Evolutionary conservation across 2,113 vertebrate species (phyloP), one percentile per base, ranked within the genome.

Genomic region (Caretta caretta): DNA sequence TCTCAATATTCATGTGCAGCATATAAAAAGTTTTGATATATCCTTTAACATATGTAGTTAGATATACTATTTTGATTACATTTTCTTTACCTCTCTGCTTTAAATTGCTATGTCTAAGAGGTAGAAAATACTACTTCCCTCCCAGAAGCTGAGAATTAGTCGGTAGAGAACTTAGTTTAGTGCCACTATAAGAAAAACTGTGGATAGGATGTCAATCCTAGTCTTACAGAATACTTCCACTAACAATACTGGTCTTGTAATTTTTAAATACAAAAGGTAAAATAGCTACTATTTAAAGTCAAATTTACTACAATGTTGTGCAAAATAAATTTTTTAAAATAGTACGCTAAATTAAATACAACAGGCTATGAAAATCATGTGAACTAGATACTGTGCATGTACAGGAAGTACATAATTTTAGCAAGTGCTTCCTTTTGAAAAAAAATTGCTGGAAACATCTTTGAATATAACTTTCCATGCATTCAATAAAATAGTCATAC

Each of bases 341-440:
- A 12, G 31, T 35, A 65, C 62, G 17, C 62, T 35, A 65, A 65
- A 65, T 65, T 29, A 62, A 31, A 35, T 65, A 38, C 35, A 69
- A 19, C 65, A 69, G 19, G 16, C 17, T 38, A 69, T 22, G 75
- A 48, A 76, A 76, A 46, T 76, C 42, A 86, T 22, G 0, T 1
- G 27, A 51, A 86, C 9, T 9, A 48, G 86, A 79, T 8, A 0
- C 0, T 0, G 0, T 35, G 48, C 14, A 54, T 0, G 1, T 0
- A 0, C 5, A 76, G 54, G 14, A 89, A 92, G 91, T 22, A 48
- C 8, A 69, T n/a, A 86, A 50, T 0, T 3, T 2, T 1, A 65
- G 80, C 69, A 83, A 57, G 0, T 79, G 27, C 1, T 83, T n/a
- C 9, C 50, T 35, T 95, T 92, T 86, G 48, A 76, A 89, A 76